phyloP scores from a whole-genome alignment of 2,797 vertebrate genomes.

The Macropodus opercularis region DNA sequence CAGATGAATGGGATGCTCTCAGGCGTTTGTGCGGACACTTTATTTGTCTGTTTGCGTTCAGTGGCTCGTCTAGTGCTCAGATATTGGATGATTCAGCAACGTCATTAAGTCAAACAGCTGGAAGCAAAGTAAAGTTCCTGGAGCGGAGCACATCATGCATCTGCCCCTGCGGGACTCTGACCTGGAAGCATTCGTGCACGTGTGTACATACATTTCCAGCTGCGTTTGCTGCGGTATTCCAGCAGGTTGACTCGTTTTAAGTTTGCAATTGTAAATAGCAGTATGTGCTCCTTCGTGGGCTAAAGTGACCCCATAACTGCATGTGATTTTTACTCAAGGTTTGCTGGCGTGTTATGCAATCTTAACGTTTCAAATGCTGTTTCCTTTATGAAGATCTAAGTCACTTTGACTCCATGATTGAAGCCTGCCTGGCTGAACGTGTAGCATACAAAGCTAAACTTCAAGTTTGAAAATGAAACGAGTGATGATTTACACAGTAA shows the following conservation, averaged over 20 bases:
- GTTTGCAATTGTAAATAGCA: constrained; percentile 19
- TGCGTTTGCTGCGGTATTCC: constrained; percentile 12
- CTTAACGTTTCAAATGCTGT: neutral
- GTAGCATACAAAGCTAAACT: constrained; percentile 7
- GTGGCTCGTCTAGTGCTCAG: neutral
- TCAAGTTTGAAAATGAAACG: constrained; percentile 4
- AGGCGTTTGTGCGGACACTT: constrained; percentile 6
- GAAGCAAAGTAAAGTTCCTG: constrained; percentile 17
- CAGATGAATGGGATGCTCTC: neutral
- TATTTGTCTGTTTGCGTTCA: constrained; percentile 16
- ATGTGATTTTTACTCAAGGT: neutral
- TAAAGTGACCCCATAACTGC: neutral
- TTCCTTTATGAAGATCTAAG: neutral
- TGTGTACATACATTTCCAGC: constrained; percentile 21
- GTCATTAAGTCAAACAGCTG: constrained; percentile 12
- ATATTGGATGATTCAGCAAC: constrained; percentile 13
- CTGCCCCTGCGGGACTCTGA: neutral
- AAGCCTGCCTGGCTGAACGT: constrained; percentile 10
- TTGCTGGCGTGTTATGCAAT: neutral
- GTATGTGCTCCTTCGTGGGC: neutral
- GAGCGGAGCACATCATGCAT: neutral
- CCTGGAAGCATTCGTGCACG: neutral
- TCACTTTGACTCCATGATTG: neutral
- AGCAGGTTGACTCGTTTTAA: constrained; percentile 14
- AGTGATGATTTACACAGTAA: constrained; percentile 2